phyloP scores from a whole-genome alignment of 92 coral and sea anemone genomes.

The Ricordea florida region DNA sequence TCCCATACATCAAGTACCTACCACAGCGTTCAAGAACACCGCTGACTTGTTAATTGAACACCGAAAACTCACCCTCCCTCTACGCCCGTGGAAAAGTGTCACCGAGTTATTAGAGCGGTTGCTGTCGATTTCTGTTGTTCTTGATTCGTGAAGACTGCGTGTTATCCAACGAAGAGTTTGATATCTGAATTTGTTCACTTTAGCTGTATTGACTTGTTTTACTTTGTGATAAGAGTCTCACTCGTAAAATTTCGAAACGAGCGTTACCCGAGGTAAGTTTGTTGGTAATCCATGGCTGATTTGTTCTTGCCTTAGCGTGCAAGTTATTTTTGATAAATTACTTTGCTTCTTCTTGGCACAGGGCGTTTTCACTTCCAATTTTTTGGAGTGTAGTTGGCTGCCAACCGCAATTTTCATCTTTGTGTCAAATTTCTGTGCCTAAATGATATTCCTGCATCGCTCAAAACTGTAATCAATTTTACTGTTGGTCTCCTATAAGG shows the following conservation, averaged over 20 bases:
- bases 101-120: too few relatives aligned
- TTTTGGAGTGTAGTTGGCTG: too few relatives aligned
- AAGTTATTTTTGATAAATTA: conserved; percentile 14
- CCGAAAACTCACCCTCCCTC: too few relatives aligned
- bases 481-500: background rate
- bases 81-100: too few relatives aligned
- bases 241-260: background rate
- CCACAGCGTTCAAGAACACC: too few relatives aligned
- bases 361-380: conserved; percentile 11
- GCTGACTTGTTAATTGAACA: too few relatives aligned
- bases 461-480: background rate
- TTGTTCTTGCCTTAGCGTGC: conserved; percentile 1
- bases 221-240: background rate
- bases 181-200: background rate
- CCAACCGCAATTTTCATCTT: background rate
- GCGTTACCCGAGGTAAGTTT: conserved; percentile 15
- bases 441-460: background rate
- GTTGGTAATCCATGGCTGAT: background rate
- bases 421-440: background rate
- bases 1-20: too few relatives aligned
- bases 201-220: background rate
- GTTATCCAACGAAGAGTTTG: conserved; percentile 16
- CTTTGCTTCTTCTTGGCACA: conserved; percentile 2
- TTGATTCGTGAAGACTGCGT: background rate
- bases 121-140: conserved; percentile 33